These are phyloP conservation scores for Vidua chalybeata DNA, from an alignment of 2,113 vertebrate species.

Conservation along the genomic window DNA sequence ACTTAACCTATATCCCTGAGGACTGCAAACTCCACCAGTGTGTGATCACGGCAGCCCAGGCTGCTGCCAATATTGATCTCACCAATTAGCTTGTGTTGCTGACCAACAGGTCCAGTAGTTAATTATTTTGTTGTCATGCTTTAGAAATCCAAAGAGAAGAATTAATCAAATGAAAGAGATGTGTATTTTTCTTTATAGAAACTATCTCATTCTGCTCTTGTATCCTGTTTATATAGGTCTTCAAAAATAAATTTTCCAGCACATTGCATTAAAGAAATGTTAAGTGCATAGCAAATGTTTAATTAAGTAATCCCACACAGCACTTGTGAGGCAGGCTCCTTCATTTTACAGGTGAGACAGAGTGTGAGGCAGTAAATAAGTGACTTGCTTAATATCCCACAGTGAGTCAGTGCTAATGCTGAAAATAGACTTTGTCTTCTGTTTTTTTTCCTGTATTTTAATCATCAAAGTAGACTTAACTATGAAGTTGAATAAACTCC, in stretches of 20 bases:
- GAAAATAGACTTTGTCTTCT: slow-evolving; percentile 31
- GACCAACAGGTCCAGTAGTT: background rate
- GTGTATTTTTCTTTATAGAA: background rate
- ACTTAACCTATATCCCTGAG: background rate
- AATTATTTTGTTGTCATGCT: slow-evolving; percentile 5
- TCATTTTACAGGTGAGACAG: slow-evolving; percentile 38
- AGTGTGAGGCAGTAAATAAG: slow-evolving; percentile 26
- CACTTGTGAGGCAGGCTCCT: slow-evolving; percentile 22
- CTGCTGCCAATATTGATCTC: background rate
- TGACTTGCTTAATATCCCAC: slow-evolving; percentile 26
- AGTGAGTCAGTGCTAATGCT: slow-evolving; percentile 45
- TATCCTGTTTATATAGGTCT: background rate
- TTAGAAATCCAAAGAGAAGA: background rate
- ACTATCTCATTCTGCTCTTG: background rate
- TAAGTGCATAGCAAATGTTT: background rate
- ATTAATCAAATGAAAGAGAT: background rate
- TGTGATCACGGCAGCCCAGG: background rate
- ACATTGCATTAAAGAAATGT: background rate
- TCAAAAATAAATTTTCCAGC: slow-evolving; percentile 24
- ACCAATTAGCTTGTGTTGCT: background rate
- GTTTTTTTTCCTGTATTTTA: slow-evolving; percentile 17
- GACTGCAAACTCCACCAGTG: background rate
- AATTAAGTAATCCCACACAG: slow-evolving; percentile 36
- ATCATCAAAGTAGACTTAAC: background rate
- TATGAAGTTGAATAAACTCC: background rate